These are phyloP conservation scores for Microtus montanus DNA, from an alignment of 2,113 vertebrate species.

Conservation along the genomic window DNA sequence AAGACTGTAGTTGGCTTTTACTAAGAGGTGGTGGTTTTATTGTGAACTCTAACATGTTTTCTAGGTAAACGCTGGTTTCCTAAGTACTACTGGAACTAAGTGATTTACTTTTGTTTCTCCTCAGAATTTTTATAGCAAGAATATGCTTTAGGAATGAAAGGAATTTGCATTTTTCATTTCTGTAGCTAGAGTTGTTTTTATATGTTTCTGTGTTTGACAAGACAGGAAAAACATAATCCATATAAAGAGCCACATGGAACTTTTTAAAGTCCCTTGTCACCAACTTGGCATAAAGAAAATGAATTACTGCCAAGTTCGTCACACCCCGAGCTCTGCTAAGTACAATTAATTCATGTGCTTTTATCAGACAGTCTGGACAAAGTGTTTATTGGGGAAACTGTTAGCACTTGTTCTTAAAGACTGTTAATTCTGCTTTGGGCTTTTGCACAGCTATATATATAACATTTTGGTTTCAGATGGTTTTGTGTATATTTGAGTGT, in stretches of 20 bases:
- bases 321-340: slow-evolving; percentile 35
- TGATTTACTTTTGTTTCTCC: slow-evolving; percentile 9
- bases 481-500: slow-evolving; percentile 43
- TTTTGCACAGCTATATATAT: slow-evolving; percentile 43
- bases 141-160: slow-evolving; percentile 34
- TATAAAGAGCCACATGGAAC: not conserved
- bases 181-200: slow-evolving; percentile 31
- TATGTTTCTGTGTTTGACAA: slow-evolving; percentile 30
- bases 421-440: slow-evolving; percentile 37
- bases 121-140: slow-evolving; percentile 29
- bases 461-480: slow-evolving; percentile 22
- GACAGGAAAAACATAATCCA: slow-evolving; percentile 30
- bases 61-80: not conserved
- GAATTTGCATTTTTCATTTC: slow-evolving; percentile 54
- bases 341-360: slow-evolving; percentile 6
- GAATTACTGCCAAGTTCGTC: slow-evolving; percentile 29
- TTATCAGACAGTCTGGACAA: slow-evolving; percentile 33
- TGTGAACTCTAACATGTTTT: not conserved
- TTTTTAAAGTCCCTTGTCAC: slow-evolving; percentile 34
- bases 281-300: slow-evolving; percentile 29
- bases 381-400: slow-evolving; percentile 14
- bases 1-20: not conserved
- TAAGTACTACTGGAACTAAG: slow-evolving; percentile 30
- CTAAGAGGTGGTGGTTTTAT: not conserved
- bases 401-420: slow-evolving; percentile 35